Percentiles rank a stretch among this genome's conserved stretches.
Conservation (phyloP, 2,888 invertebrate species). For the Tiliacea citrago region DNA sequence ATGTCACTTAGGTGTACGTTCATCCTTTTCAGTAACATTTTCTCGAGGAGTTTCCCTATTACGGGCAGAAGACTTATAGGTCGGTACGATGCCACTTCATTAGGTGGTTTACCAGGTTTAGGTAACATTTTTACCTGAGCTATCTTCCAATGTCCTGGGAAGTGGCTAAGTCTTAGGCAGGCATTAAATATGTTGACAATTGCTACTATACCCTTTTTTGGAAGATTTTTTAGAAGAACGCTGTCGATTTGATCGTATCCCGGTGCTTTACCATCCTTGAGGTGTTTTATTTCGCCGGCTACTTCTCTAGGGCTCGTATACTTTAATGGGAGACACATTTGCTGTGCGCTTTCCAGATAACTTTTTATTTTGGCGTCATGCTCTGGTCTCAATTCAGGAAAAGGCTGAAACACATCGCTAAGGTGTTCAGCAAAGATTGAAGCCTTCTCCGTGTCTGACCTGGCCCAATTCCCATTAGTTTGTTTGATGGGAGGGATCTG, state of each 20-base stretch:
- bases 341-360: not conserved
- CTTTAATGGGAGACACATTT: not conserved
- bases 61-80: not conserved
- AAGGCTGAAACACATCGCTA: not conserved
- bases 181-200: constrained; percentile 1
- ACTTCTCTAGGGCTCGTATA: not conserved
- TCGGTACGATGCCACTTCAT: not conserved
- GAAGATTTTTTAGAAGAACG: not conserved
- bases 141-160: not conserved
- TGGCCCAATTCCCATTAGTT: not conserved
- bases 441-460: not conserved
- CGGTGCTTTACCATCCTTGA: not conserved
- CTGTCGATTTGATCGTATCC: not conserved
- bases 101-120: not conserved
- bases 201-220: not conserved
- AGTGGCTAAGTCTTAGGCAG: not conserved
- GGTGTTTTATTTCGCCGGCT: not conserved
- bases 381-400: not conserved
- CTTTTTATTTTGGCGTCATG: not conserved
- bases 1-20: not conserved
- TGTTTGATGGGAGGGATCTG: not conserved
- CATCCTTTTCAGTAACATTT: not conserved
- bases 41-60: not conserved
- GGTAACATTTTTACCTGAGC: not conserved
- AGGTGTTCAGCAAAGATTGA: not conserved